Evolutionary conservation across 1,140 invertebrate species (phyloP), one percentile per base, ranked within the genome.

Genomic region (Zaprionus inermis): DNA sequence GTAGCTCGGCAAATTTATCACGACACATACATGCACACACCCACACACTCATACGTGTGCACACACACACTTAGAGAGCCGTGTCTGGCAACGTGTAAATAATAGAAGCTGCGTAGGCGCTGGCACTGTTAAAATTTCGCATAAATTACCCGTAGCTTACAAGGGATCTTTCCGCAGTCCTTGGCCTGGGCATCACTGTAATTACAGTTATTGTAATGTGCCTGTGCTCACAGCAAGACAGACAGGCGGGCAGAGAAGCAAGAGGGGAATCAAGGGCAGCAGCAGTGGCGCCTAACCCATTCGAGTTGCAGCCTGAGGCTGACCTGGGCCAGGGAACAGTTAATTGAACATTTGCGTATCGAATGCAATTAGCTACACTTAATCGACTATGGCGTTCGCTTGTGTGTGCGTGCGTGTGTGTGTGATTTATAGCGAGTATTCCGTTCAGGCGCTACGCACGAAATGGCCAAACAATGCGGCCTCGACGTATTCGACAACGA

Each of bases 281-380:
- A 28, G 28, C 63, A 44, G 5, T 22, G 24, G 22, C 32, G 24
- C 28, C 32, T 63, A 52, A 51, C 22, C 32, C 30, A 67, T 58
- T 58, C 54, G 28, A 22, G 36, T 24, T 57, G 38, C 7, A 16
- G 12, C 24, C 22, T 16, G 36, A 22, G 36, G 12, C 32, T 66
- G 71, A 60, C 56, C 64, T 55, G 65, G n/a, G 7, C n/a, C 24
- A 51, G 20, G 18, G 18, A n/a, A 14, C 24, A 67, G 67, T 72
- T 69, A 85, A 86, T 82, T 72, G 83, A 86, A 86, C 69, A 81
- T 85, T 86, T 86, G 76, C 75, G 75, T 86, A 85, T 85, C 71
- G 76, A 88, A 82, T 70, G 81, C 82, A 86, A 86, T 86, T 88
- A 86, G 84, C 44, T 68, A 76, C 84, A 83, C 83, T 86, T 83